Evolutionary conservation across 2,797 vertebrate genomes (phyloP).

Genomic region (Premnoplex brunnescens): DNA sequence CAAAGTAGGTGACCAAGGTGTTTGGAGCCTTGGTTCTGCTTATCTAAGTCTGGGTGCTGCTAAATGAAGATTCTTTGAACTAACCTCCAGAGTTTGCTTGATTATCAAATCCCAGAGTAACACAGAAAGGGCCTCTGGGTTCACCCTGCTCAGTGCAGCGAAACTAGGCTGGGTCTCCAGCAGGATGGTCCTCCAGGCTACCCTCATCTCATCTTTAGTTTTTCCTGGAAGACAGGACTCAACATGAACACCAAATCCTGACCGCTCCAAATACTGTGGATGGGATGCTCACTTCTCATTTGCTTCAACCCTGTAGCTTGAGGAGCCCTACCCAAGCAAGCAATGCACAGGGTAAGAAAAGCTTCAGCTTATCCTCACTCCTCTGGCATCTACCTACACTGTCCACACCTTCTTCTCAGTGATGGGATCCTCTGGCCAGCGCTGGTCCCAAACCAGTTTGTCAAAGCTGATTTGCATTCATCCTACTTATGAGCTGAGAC

Average conservation of each 20-base stretch:
- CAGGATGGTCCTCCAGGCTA: fast-evolving
- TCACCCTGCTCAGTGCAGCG: not conserved
- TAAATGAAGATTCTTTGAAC: not conserved
- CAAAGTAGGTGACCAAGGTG: fast-evolving
- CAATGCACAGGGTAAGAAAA: not conserved
- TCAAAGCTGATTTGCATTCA: not conserved
- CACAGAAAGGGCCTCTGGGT: not conserved
- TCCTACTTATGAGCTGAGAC: not conserved
- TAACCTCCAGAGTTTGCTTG: not conserved
- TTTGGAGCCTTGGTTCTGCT: not conserved
- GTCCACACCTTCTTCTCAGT: not conserved
- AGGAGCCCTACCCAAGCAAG: not conserved
- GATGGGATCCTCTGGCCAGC: not conserved
- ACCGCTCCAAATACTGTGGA: fast-evolving
- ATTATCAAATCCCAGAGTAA: not conserved
- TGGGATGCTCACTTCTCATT: not conserved
- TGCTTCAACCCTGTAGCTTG: not conserved
- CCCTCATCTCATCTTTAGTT: not conserved
- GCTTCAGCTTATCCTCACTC: not conserved
- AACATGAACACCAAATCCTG: not conserved
- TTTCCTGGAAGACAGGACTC: not conserved
- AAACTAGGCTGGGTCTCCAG: not conserved
- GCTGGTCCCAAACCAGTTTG: not conserved
- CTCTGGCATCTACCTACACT: not conserved
- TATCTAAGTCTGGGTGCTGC: not conserved